Base-by-base conservation (phyloP, 2,113 vertebrate genomes). In the Symphodus melops region DNA sequence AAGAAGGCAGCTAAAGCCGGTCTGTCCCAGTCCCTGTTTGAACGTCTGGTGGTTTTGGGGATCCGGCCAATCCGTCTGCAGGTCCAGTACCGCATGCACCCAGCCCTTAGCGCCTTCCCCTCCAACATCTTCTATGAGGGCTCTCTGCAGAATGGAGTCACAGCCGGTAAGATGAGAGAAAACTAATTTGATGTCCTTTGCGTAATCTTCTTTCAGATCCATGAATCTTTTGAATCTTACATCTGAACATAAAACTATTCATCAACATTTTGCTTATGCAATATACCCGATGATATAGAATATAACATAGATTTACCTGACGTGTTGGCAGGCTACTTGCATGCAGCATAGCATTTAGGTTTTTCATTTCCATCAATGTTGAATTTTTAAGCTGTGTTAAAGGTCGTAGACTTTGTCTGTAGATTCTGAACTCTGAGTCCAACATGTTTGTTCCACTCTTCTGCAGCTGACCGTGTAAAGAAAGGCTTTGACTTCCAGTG, bases 71-170 rank as follows among this genome's bases (percentile, higher is more conserved):
- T 99, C 67, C 97, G 98, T 51, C 93, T 99, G 69, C 98, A 99
- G 84, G 98, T 99, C 84, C 98, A 99, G 90, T 99, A 99, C 76
- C 96, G 98, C 44, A 99, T 99, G 98, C 97, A 99, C 69, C 98
- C 98, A 0, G 97, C 98, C 0, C 97, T 99, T 78, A 99, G 98
- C 9, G 98, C 98, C 70, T 99, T 99, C 71, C 98, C 98, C 0
- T 99, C 98, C 88, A 99, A 99, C 88, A 99, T 99, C 91, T 99
- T 99, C 90, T 99, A 99, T 0, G 98, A 99, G 91, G 98, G 98
- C 0, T 99, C 98, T 0, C 95, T 99, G 20, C 98, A 99, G 91
- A 99, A 99, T 0, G 98, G 98, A 0, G 97, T 99, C 75, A 99
- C 98, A 0, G 98, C 98, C 82, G 96, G 97, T 98, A 70, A 79